These are phyloP conservation scores for Drosophila punjabiensis DNA, from an alignment of 1,140 invertebrate species.

Conservation along the genomic window DNA sequence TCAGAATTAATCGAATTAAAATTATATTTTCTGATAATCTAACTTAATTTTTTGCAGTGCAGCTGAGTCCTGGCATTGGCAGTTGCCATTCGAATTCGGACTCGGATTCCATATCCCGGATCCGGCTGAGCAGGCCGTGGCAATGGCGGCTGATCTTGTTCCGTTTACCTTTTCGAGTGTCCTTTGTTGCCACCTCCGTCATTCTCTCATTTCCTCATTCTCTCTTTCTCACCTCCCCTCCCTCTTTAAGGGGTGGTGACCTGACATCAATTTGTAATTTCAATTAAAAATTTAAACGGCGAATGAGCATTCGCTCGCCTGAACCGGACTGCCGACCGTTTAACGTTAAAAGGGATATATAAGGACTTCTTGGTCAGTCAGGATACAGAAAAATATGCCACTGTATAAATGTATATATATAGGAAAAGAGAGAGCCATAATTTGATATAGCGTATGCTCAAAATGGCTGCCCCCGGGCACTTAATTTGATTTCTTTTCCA, in stretches of 20 bases:
- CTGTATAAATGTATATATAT: background rate
- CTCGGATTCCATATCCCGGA: constrained; percentile 22
- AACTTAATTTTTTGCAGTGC: background rate
- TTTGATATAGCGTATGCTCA: constrained; percentile 68
- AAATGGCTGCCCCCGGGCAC: constrained; percentile 61
- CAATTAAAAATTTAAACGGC: constrained; percentile 78
- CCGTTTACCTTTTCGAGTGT: constrained; percentile 49
- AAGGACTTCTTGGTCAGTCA: constrained; percentile 17
- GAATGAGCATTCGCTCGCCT: constrained; percentile 37
- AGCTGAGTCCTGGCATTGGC: background rate
- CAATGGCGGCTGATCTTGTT: constrained; percentile 66
- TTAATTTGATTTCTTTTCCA: constrained; percentile 75
- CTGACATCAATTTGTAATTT: constrained; percentile 77
- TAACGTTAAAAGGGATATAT: constrained; percentile 53
- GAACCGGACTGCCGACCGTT: constrained; percentile 33
- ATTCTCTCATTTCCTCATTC: background rate
- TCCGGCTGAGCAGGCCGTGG: constrained; percentile 33
- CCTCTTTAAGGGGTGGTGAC: background rate
- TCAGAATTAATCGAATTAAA: too few species aligned
- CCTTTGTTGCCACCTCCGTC: background rate
- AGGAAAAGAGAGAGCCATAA: constrained; percentile 33
- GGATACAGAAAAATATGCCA: constrained; percentile 2
- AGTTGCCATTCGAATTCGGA: background rate
- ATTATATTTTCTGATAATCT: too few species aligned
- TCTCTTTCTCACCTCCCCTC: too few species aligned